Evolutionary conservation across 2,797 vertebrate species (phyloP).

Genomic region (Furcifer pardalis): DNA sequence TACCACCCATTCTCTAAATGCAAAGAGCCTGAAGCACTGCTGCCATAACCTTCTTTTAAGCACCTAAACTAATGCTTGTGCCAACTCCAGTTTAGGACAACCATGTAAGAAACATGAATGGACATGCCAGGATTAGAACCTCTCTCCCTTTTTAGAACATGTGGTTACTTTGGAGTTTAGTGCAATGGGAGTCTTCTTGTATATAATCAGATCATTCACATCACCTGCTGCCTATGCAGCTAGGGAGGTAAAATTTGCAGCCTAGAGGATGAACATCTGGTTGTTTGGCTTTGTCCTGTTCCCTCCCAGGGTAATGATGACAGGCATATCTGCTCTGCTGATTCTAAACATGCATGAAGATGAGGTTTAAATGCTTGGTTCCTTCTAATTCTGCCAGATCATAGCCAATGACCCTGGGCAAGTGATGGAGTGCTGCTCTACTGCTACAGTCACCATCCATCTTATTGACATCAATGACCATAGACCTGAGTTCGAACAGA

Average conservation of each 20-base stretch:
- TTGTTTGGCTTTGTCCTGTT: not conserved
- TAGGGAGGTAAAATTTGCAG: not conserved
- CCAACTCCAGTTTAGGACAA: not conserved
- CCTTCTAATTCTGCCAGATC: constrained; percentile 75
- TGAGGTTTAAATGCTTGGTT: not conserved
- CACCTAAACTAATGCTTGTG: not conserved
- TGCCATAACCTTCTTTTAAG: too few relatives aligned
- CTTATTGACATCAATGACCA: constrained; percentile 90
- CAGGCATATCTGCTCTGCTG: not conserved
- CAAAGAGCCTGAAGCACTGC: too few relatives aligned
- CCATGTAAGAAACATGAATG: not conserved
- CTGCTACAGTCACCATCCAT: constrained; percentile 82
- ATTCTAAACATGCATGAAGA: not conserved
- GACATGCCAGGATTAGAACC: too few relatives aligned
- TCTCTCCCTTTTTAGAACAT: too few relatives aligned
- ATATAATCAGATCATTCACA: not conserved
- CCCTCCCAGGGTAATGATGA: not conserved
- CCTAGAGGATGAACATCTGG: not conserved
- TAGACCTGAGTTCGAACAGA: constrained; percentile 78
- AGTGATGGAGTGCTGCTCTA: constrained; percentile 61
- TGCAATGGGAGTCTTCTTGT: not conserved
- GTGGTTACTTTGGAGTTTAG: not conserved
- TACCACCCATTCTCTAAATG: too few relatives aligned
- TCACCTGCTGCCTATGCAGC: not conserved
- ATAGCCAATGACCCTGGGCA: constrained; percentile 79